These are phyloP conservation scores for Pyrgus malvae DNA, from an alignment of 2,888 invertebrate genomes.

Conservation along the genomic window DNA sequence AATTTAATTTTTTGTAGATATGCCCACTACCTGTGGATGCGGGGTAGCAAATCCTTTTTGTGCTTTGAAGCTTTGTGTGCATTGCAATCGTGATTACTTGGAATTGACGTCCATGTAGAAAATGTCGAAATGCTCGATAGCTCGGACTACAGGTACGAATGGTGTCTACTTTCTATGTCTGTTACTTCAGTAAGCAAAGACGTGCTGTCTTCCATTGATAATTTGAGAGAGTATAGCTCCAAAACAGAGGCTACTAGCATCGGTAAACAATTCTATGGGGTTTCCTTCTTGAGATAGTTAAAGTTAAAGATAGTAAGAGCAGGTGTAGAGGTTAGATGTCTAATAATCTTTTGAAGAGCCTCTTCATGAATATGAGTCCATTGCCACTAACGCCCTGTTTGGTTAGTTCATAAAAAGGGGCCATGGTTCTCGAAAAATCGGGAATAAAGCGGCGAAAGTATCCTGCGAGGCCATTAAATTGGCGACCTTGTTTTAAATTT, in stretches of 20 bases:
- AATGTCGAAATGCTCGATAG: conserved; percentile 43
- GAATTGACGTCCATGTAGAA: conserved; percentile 36
- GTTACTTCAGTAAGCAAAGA: conserved; percentile 28
- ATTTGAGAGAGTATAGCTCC: conserved; percentile 33
- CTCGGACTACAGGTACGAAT: conserved; percentile 38
- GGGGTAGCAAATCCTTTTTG: conserved; percentile 40
- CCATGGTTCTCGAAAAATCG: conserved; percentile 25
- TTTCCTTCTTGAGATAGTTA: conserved; percentile 19
- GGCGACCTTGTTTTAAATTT: conserved; percentile 36
- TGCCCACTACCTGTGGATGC: conserved; percentile 44
- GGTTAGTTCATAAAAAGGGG: conserved; percentile 30
- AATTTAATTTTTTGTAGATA: conserved; percentile 41
- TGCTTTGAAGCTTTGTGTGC: conserved; percentile 41
- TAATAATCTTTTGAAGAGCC: conserved; percentile 29
- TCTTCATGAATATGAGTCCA: conserved; percentile 24
- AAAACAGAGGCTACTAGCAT: conserved; percentile 38
- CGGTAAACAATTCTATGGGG: conserved; percentile 34
- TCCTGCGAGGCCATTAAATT: conserved; percentile 35
- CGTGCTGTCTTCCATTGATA: conserved; percentile 26
- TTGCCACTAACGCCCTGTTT: conserved; percentile 11
- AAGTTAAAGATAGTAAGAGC: conserved; percentile 33
- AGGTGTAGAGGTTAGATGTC: conserved; percentile 29
- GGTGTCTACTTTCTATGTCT: conserved; percentile 33
- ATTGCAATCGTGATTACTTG: conserved; percentile 40
- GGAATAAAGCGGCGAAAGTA: conserved; percentile 32